These are phyloP conservation scores for Brachypalpus laphriformis DNA, from an alignment of 2,888 invertebrate species.

Conservation along the genomic window DNA sequence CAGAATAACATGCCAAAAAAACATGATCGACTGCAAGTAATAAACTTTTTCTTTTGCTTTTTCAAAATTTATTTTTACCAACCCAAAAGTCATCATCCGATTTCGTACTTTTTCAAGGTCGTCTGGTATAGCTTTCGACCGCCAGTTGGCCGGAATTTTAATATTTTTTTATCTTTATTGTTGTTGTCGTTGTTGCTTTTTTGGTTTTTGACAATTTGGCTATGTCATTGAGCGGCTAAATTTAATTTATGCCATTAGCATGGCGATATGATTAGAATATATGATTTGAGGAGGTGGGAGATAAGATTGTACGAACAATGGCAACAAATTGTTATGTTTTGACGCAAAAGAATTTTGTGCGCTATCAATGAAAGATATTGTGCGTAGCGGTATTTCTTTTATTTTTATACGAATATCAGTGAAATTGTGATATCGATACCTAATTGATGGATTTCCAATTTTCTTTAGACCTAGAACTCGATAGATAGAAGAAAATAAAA, in stretches of 20 bases:
- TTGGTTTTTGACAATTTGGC: background rate
- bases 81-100: slow-evolving; percentile 18
- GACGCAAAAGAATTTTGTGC: background rate
- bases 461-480: too few species aligned
- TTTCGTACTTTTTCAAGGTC: slow-evolving; percentile 17
- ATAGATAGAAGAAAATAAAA: too few species aligned
- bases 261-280: background rate
- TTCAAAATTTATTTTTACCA: slow-evolving; percentile 6
- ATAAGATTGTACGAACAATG: background rate
- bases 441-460: too few species aligned
- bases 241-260: slow-evolving; percentile 24
- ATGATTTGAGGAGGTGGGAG: background rate
- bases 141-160: slow-evolving; percentile 26
- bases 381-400: too few species aligned
- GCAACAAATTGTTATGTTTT: background rate
- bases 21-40: background rate
- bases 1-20: background rate
- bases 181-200: too few species aligned
- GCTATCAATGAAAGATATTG: too few species aligned
- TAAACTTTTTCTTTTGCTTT: background rate
- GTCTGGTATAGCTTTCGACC: slow-evolving; percentile 13
- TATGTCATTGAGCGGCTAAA: slow-evolving; percentile 14
- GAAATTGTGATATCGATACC: too few species aligned
- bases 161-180: background rate
- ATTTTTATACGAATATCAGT: too few species aligned